Evolutionary conservation across 1,140 invertebrate genomes (phyloP), one percentile per base, ranked within the genome.

Genomic region (Heliconius melpomene): DNA sequence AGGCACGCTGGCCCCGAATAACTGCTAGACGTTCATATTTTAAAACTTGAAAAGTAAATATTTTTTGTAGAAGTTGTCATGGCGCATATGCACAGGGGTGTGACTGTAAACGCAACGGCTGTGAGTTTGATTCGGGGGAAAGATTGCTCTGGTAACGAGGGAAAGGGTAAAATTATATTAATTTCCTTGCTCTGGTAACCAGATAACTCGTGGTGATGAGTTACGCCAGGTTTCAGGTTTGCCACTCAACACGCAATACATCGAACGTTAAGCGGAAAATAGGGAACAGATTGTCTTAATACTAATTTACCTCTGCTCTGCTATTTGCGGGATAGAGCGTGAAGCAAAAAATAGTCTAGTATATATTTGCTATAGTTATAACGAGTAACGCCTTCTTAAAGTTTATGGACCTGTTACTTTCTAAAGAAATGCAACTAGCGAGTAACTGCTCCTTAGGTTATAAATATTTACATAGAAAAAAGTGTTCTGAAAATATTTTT

Each of bases 401-500:
- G 20, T 60, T 60, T 60, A 60, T 23, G 26, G 60, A 66, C 54
- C 18, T 57, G n/a, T 57, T 29, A 26, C 60, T 29, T 66, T 66
- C 60, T 66, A 29, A 16, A 26, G 26, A 16, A 66, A 29, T 66
- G n/a, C 23, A 66, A 66, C 26, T 66, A 66, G 23, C 60, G 9
- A 66, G 60, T 66, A 26, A 66, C 23, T 66, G 26, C 60, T 66
- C 26, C 60, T 66, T 66, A 66, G 1, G 23, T 16, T 66, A 66
- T 66, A 66, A 29, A 66, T 66, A 66, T 66, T 66, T 66, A 66
- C 60, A 66, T 13, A 66, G 23, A 66, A 66, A 66, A 66, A 66
- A 66, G 60, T 66, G 60, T 66, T 66, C 60, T 66, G 60, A 66
- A 66, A 26, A 66, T 66, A 66, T 29, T 66, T 66, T 66, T 66